Conservation (phyloP, 2,888 invertebrate species). For the Oligia fasciuncula region DNA sequence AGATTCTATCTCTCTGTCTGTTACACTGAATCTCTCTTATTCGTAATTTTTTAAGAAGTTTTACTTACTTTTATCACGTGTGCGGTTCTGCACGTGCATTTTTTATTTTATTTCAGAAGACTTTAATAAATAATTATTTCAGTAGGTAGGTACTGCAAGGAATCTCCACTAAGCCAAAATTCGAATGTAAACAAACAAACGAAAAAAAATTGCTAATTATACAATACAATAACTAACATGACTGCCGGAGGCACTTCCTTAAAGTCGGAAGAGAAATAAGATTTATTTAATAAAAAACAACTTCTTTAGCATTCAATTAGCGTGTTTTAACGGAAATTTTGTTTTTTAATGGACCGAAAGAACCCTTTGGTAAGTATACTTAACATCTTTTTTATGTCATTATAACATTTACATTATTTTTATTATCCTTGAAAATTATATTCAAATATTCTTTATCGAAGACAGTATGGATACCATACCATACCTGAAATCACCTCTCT, state of each 20-base stretch:
- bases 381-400: too few relatives aligned
- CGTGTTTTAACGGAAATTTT: constrained; percentile 4
- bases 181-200: constrained; percentile 1
- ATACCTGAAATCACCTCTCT: too few relatives aligned
- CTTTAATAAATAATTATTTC: background rate
- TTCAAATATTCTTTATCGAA: too few relatives aligned
- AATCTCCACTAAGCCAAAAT: background rate
- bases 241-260: background rate
- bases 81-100: too few relatives aligned
- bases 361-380: background rate
- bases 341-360: constrained; percentile 23
- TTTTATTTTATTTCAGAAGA: background rate
- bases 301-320: constrained; percentile 43
- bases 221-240: background rate
- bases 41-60: too few relatives aligned
- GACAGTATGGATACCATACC: too few relatives aligned
- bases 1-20: too few relatives aligned
- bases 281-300: constrained; percentile 28
- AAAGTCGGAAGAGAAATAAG: constrained; percentile 24
- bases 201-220: background rate
- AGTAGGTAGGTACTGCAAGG: background rate
- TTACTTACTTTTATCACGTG: too few relatives aligned
- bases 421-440: too few relatives aligned
- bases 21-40: too few relatives aligned
- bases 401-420: too few relatives aligned